Base-by-base conservation (phyloP, 2,113 vertebrate genomes). In the Eulemur macaco region DNA sequence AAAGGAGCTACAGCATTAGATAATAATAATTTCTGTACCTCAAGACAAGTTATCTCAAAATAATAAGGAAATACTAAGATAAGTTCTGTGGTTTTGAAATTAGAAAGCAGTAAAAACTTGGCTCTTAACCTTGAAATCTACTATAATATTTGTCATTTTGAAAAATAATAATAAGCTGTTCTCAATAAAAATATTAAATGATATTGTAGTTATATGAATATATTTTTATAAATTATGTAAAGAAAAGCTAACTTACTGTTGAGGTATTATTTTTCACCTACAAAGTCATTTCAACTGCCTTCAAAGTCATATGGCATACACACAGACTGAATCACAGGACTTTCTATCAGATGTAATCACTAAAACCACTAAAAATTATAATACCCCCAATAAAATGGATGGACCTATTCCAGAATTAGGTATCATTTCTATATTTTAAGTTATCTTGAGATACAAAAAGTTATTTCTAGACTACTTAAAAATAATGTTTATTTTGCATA, bases 1-100 rank as follows among this genome's bases (percentile, higher is more conserved):
- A 76, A 83, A 80, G 25, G 14, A 89, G n/a, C 15, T 68, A 60
- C 0, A 21, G 12, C 6, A 85, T 4, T 42, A 14, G 13, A n/a
- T 58, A 86, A 39, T 34, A 85, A 88, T 73, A 64, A 83, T 80
- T 74, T 74, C 34, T 80, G 13, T 50, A 58, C 47, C 4, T 12
- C 10, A 52, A 78, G 34, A 91, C 12, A 89, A 47, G 42, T 86
- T 88, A 10, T 94, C 20, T 37, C 12, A 54, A 81, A 34, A 81
- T 68, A 94, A 89, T 66, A 68, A 50, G n/a, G 89, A 76, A 50
- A 54, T 76, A 60, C 47, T 83, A 91, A 94, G 74, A 82, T 56
- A 54, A 64, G 0, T 4, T 78, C 5, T 42, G 45, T 88, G n/a
- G 5, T 80, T 85, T 91, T 34, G 21, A 76, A 94, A 89, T 81